A percentile compares a stretch with the other conserved stretches of the same genome.
These are phyloP conservation scores for Drosophila tsacasi DNA, from an alignment of 1,140 invertebrate genomes.

Conservation along the genomic window DNA sequence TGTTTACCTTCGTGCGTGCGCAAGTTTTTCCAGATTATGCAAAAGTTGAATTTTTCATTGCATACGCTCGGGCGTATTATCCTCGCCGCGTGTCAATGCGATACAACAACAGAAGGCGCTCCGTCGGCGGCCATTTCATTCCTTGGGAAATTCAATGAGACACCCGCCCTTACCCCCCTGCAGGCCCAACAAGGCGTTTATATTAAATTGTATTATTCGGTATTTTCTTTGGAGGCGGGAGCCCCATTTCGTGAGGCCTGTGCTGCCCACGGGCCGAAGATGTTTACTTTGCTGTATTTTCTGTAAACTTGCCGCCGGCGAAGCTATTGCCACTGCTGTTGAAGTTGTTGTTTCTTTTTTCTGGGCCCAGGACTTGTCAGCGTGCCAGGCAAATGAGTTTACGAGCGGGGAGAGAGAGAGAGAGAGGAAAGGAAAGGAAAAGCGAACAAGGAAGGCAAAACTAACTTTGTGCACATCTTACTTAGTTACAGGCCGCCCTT, in stretches of 20 bases:
- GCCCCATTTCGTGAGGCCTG: constrained; percentile 18
- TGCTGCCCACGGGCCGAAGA: constrained; percentile 56
- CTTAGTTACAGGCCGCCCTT: constrained; percentile 40
- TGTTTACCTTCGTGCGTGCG: constrained; percentile 70
- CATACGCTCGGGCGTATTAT: constrained; percentile 53
- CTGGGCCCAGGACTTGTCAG: constrained; percentile 33
- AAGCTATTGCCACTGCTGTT: constrained; percentile 25
- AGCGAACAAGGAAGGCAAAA: constrained; percentile 54
- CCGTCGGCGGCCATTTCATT: constrained; percentile 9
- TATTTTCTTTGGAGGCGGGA: constrained; percentile 57
- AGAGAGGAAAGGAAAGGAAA: constrained; percentile 22
- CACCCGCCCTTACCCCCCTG: not conserved
- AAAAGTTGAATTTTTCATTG: constrained; percentile 31
- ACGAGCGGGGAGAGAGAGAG: constrained; percentile 27
- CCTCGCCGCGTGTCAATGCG: constrained; percentile 48
- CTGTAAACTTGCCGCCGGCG: constrained; percentile 44
- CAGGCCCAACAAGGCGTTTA: constrained; percentile 42
- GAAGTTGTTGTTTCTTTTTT: constrained; percentile 14
- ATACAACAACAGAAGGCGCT: constrained; percentile 34
- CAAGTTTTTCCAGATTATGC: constrained; percentile 55
- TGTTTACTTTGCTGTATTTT: constrained; percentile 69
- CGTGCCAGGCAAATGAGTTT: constrained; percentile 72
- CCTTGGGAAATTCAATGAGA: constrained; percentile 42
- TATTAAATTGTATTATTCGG: constrained; percentile 74
- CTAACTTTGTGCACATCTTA: constrained; percentile 69